These are phyloP conservation scores for Sarcophaga caerulescens DNA, from an alignment of 2,888 invertebrate genomes.

Conservation along the genomic window DNA sequence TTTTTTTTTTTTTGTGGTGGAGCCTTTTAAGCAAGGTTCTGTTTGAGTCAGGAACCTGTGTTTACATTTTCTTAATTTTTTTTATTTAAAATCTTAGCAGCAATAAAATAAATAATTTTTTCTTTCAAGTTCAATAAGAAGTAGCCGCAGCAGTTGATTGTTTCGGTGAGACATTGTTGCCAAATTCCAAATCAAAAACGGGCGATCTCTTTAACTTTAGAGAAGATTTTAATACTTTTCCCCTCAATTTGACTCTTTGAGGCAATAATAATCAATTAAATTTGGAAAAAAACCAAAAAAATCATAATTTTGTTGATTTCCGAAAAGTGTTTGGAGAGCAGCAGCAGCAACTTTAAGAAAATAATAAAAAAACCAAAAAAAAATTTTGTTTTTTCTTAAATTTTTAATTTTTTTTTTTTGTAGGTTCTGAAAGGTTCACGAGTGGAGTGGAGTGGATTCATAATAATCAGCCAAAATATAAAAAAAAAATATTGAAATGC, in stretches of 20 bases:
- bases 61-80: neutral
- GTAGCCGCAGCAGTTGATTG: neutral
- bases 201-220: too few species aligned
- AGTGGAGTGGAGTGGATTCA: slow-evolving; percentile 37
- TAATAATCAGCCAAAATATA: slow-evolving; percentile 41
- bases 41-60: neutral
- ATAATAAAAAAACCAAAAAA: slow-evolving; percentile 1
- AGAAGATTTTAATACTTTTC: too few species aligned
- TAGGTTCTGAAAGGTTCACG: slow-evolving; percentile 24
- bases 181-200: neutral
- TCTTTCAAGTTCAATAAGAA: neutral
- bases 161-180: neutral
- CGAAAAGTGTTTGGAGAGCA: slow-evolving; percentile 7
- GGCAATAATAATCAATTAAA: neutral
- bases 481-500: neutral
- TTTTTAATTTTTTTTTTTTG: neutral
- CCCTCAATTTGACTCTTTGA: neutral
- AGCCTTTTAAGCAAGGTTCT: neutral
- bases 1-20: neutral
- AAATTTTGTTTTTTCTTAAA: neutral
- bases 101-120: neutral
- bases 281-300: neutral
- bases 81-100: neutral
- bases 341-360: slow-evolving; percentile 5
- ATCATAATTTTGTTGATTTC: neutral